A percentile compares a stretch with the other conserved stretches of the same genome.
Evolutionary conservation across 2,797 vertebrate species (phyloP).

Genomic region (Alcedo quadribrachys): DNA sequence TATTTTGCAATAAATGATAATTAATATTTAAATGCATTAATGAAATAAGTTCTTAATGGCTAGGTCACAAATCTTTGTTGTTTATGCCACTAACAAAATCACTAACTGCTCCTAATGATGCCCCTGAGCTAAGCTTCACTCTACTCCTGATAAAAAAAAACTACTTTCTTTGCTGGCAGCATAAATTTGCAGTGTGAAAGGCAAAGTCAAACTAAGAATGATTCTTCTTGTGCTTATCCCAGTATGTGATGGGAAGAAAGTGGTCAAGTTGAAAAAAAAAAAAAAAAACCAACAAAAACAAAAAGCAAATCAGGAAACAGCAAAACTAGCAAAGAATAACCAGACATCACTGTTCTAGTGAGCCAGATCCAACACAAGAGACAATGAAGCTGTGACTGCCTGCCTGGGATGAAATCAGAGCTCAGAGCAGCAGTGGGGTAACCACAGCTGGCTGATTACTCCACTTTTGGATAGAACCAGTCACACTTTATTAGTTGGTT

Average conservation of each 20-base stretch:
- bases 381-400: background rate
- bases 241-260: background rate
- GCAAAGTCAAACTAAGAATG: background rate
- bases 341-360: background rate
- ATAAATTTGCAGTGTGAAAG: background rate
- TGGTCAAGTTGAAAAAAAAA: background rate
- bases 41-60: conserved; percentile 25
- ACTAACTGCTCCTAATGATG: conserved; percentile 26
- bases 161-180: background rate
- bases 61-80: conserved; percentile 16
- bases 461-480: background rate
- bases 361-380: background rate
- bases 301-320: background rate
- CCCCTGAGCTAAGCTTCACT: conserved; percentile 30
- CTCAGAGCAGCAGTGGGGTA: background rate
- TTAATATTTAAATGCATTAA: conserved; percentile 62
- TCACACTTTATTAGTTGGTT: background rate
- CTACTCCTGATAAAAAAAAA: conserved; percentile 9
- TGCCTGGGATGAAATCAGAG: background rate
- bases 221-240: background rate
- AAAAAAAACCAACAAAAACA: background rate
- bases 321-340: background rate
- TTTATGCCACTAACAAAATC: conserved; percentile 38
- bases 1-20: conserved; percentile 48
- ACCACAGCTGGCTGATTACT: background rate